Conservation (phyloP, 1,140 invertebrate genomes). For the Tachypleus tridentatus region DNA sequence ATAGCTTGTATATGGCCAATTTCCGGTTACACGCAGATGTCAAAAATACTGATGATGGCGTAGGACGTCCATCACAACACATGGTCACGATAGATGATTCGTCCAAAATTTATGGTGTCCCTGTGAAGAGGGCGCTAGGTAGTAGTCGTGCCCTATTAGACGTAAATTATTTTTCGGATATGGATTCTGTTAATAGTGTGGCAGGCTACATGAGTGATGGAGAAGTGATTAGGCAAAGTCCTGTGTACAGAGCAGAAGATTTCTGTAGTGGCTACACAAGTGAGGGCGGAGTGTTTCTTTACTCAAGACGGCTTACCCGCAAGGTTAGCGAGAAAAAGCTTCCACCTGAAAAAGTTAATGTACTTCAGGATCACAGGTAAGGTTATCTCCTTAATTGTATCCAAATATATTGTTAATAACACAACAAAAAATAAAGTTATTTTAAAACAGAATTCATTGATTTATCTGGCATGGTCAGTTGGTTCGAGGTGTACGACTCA, state of each 20-base stretch:
- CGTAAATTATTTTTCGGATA: constrained; percentile 32
- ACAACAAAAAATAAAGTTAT: too few species aligned
- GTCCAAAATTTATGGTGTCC: constrained; percentile 12
- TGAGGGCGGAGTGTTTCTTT: constrained; percentile 54
- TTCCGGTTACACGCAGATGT: constrained; percentile 25
- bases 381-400: constrained; percentile 2
- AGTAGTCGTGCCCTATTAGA: constrained; percentile 22
- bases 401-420: too few species aligned
- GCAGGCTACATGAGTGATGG: constrained; percentile 62
- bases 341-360: constrained; percentile 20
- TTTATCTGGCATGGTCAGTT: too few species aligned
- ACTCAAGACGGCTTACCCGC: constrained; percentile 13
- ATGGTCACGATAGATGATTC: constrained; percentile 10
- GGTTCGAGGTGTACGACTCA: too few species aligned
- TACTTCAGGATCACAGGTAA: constrained; percentile 40
- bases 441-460: too few species aligned
- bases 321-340: constrained; percentile 25
- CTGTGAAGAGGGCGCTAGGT: constrained; percentile 12
- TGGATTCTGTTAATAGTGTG: constrained; percentile 26
- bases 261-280: constrained; percentile 67
- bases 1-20: constrained; percentile 24
- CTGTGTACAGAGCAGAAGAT: constrained; percentile 37
- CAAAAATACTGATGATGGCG: constrained; percentile 21
- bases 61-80: constrained; percentile 7
- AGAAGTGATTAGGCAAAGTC: constrained; percentile 44